Evolutionary conservation across 2,113 vertebrate genomes (phyloP).

Genomic region (Eonycteris spelaea): DNA sequence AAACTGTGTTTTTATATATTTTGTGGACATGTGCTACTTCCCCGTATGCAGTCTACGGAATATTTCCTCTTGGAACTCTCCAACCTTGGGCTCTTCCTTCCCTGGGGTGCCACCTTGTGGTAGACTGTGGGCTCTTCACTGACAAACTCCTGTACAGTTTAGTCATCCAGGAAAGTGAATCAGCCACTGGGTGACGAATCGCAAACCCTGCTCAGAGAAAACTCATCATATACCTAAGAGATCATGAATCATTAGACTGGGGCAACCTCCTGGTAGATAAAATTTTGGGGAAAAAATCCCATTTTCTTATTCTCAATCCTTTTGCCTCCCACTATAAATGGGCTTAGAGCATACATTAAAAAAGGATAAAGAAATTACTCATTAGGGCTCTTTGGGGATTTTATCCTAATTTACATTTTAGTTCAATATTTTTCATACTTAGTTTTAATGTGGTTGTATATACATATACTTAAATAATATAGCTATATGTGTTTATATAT

Average conservation of each 20-base stretch:
- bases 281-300: background rate
- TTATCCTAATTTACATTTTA: background rate
- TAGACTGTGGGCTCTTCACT: background rate
- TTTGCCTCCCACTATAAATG: background rate
- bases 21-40: background rate
- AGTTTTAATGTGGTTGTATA: background rate
- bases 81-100: constrained; percentile 4
- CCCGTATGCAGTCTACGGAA: background rate
- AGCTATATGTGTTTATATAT: background rate
- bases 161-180: background rate
- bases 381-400: background rate
- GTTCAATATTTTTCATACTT: background rate
- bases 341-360: background rate
- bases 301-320: background rate
- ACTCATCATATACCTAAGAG: background rate
- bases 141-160: background rate
- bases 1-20: background rate
- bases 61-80: background rate
- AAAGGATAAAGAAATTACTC: background rate
- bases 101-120: constrained; percentile 37
- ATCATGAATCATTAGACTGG: constrained; percentile 14
- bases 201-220: background rate
- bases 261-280: background rate
- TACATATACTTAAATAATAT: background rate
- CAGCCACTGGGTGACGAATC: background rate